phyloP scores from a whole-genome alignment of 2,113 vertebrate genomes.

The Xyrauchen texanus region DNA sequence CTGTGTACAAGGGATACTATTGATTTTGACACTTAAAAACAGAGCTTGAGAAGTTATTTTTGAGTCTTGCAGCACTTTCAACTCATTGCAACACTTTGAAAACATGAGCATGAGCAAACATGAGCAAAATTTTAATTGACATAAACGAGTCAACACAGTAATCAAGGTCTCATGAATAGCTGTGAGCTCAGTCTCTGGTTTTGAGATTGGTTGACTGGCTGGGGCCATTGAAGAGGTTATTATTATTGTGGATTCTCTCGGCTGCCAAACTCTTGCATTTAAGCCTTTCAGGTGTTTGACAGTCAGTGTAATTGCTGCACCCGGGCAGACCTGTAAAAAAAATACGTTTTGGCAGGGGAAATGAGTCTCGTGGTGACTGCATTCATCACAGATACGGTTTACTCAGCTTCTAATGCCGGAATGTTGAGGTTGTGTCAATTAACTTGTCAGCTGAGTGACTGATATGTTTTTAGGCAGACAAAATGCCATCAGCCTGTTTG shows the following conservation, averaged over 20 bases:
- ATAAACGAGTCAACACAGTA: conserved; percentile 4
- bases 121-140: conserved; percentile 19
- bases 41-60: background rate
- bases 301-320: conserved; percentile 46
- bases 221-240: conserved; percentile 30
- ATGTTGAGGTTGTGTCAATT: conserved; percentile 2
- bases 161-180: conserved; percentile 34
- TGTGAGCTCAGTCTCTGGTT: conserved; percentile 26
- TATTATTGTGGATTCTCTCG: conserved; percentile 36
- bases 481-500: conserved; percentile 15
- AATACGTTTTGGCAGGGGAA: conserved; percentile 28
- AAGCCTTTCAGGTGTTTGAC: conserved; percentile 46
- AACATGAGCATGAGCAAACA: background rate
- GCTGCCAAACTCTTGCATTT: conserved; percentile 33
- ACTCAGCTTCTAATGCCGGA: conserved; percentile 30
- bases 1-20: background rate
- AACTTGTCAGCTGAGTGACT: conserved; percentile 4
- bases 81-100: conserved; percentile 24
- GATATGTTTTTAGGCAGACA: conserved; percentile 28
- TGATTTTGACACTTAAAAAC: background rate
- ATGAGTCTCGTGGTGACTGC: conserved; percentile 30
- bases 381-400: conserved; percentile 42
- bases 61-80: conserved; percentile 2
- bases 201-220: conserved; percentile 34
- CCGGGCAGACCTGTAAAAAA: conserved; percentile 34